These are phyloP conservation scores for Rhyacophila brunnea DNA, from an alignment of 1,140 invertebrate genomes.

Conservation along the genomic window DNA sequence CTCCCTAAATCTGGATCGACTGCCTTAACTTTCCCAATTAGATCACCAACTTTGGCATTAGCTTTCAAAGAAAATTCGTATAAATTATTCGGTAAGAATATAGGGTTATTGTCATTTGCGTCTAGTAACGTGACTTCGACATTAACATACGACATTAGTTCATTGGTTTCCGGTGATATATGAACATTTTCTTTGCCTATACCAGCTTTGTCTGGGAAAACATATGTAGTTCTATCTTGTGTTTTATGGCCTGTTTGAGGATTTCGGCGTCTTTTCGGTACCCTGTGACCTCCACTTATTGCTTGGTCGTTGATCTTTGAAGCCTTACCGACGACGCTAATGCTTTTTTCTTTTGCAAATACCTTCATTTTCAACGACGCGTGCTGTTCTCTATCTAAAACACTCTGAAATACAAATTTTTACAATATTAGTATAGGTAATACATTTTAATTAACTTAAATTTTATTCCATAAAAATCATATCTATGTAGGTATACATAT, in stretches of 20 bases:
- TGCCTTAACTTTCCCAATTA: slow-evolving; percentile 74
- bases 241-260: background rate
- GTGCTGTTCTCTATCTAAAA: slow-evolving; percentile 76
- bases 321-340: slow-evolving; percentile 56
- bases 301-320: slow-evolving; percentile 41
- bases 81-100: slow-evolving; percentile 77
- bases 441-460: too few species aligned
- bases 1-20: slow-evolving; percentile 77
- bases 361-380: slow-evolving; percentile 70
- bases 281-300: slow-evolving; percentile 41
- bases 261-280: slow-evolving; percentile 1
- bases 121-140: slow-evolving; percentile 80
- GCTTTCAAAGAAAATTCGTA: slow-evolving; percentile 74
- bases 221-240: slow-evolving; percentile 47
- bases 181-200: slow-evolving; percentile 46
- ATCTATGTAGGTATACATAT: too few species aligned
- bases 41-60: slow-evolving; percentile 63
- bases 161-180: slow-evolving; percentile 44
- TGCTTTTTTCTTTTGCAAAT: slow-evolving; percentile 70
- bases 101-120: slow-evolving; percentile 85
- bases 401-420: slow-evolving; percentile 52
- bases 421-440: too few species aligned
- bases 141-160: slow-evolving; percentile 63
- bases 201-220: slow-evolving; percentile 51
- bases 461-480: too few species aligned